Evolutionary conservation across 2,113 vertebrate species (phyloP).

Genomic region (Macquaria australasica): DNA sequence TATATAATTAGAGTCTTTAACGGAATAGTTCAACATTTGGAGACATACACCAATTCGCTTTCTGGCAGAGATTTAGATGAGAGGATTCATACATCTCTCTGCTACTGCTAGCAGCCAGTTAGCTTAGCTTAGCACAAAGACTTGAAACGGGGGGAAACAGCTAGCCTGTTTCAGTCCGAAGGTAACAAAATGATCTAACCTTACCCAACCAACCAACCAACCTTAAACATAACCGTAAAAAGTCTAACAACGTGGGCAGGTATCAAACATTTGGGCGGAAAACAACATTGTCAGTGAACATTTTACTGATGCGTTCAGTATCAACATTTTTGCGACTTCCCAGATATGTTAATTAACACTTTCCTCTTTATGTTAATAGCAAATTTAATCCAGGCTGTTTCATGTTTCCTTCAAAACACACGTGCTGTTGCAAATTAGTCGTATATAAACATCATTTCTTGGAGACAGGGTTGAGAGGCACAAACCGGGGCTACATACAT

Average conservation of each 20-base stretch:
- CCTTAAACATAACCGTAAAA: background rate
- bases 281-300: background rate
- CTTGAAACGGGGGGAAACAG: background rate
- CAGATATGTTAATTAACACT: background rate
- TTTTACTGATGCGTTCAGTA: too few species aligned
- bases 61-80: background rate
- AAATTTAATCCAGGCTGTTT: background rate
- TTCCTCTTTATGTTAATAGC: background rate
- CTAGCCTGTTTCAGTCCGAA: background rate
- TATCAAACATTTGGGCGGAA: too few species aligned
- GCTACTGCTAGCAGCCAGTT: background rate
- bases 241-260: too few species aligned
- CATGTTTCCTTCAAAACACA: background rate
- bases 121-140: conserved; percentile 2
- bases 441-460: background rate
- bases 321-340: too few species aligned
- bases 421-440: background rate
- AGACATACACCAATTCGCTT: too few species aligned
- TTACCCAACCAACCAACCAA: background rate
- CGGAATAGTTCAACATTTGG: background rate
- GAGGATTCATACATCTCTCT: too few species aligned
- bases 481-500: background rate
- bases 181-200: background rate
- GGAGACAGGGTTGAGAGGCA: background rate
- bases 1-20: background rate